Conservation (phyloP, 2,888 invertebrate genomes). For the Drosophila prolongata region DNA sequence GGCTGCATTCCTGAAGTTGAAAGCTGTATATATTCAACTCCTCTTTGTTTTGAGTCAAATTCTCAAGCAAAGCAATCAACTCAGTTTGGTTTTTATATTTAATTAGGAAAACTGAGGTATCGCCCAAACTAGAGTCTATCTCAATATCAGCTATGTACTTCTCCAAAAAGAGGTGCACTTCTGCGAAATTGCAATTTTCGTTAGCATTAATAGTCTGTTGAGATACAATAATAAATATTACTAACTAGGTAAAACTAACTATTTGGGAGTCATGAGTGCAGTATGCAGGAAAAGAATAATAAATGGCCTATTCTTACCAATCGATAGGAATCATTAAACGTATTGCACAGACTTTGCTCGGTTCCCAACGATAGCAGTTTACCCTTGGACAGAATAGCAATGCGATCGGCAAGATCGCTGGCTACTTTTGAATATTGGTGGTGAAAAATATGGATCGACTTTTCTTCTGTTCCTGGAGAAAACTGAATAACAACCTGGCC, state of each 20-base stretch:
- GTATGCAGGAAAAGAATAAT: no score
- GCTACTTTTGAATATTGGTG: constrained; percentile 95
- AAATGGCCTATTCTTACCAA: constrained; percentile 83
- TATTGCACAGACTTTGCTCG: constrained; percentile 90
- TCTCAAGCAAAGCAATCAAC: constrained; percentile 88
- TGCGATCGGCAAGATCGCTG: constrained; percentile 91
- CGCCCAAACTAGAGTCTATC: constrained; percentile 89
- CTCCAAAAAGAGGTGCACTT: constrained; percentile 86
- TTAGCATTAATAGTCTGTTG: constrained; percentile 88
- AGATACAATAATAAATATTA: neutral
- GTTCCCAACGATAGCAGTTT: constrained; percentile 90
- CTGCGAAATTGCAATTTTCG: constrained; percentile 89
- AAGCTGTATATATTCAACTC: constrained; percentile 89
- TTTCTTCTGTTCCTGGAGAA: constrained; percentile 88
- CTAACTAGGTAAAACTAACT: no score
- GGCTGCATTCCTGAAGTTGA: constrained; percentile 91
- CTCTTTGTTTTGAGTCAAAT: constrained; percentile 86
- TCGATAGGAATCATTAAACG: constrained; percentile 92
- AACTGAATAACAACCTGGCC: constrained; percentile 89
- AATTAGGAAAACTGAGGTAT: constrained; percentile 90
- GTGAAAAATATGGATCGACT: constrained; percentile 91
- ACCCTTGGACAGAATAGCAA: constrained; percentile 93
- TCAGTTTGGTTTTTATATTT: constrained; percentile 88
- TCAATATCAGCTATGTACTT: constrained; percentile 90
- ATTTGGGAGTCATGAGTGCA: no score